Base-by-base conservation (phyloP, 2,113 vertebrate genomes). In the Festucalex cinctus region DNA sequence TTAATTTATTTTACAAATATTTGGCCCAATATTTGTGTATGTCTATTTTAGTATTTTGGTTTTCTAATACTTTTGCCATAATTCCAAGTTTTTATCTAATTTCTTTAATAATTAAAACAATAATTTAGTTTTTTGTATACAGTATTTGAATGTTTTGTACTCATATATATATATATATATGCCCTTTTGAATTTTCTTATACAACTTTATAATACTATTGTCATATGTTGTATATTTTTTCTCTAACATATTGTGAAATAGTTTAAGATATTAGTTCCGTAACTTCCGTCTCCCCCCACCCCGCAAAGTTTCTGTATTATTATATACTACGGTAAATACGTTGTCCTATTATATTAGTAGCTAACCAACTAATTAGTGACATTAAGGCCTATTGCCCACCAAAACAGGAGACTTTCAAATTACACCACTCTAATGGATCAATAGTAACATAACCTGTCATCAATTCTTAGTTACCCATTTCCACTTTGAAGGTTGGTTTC, bases 401-500 rank as follows among this genome's bases (percentile, higher is more conserved):
- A 13, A 26, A 56, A 12, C 24, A 16, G 26, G 5, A 24, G 26
- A 24, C 26, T 56, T 56, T 24, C 24, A 56, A 56, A 56, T 26
- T 16, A 14, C 28, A 14, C 13, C 14, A 5, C 12, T 1, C 9
- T 26, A 13, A 26, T 14, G 2, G 10, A 26, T 54, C 24, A 14
- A 28, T 16, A 26, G 12, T 26, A 26, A 54, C 22, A 54, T 28
- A 2, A 26, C 22, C 12, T 28, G 24, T 13, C 13, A 13, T 16
- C 5, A 56, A 24, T 32, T 57, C 14, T 17, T 57, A 57, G 16
- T 57, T 57, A 57, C 54, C 54, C 54, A 57, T 57, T 57, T 57
- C 54, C 54, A 57, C 26, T 57, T 57, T 57, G 54, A 57, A 57
- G 28, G 26, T 57, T 6, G 54, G 54, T 26, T 32, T 57, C 16